Percentiles rank a stretch among this genome's conserved stretches.
Evolutionary conservation across 2,888 invertebrate genomes (phyloP).

Genomic region (Teleiodes luculella): DNA sequence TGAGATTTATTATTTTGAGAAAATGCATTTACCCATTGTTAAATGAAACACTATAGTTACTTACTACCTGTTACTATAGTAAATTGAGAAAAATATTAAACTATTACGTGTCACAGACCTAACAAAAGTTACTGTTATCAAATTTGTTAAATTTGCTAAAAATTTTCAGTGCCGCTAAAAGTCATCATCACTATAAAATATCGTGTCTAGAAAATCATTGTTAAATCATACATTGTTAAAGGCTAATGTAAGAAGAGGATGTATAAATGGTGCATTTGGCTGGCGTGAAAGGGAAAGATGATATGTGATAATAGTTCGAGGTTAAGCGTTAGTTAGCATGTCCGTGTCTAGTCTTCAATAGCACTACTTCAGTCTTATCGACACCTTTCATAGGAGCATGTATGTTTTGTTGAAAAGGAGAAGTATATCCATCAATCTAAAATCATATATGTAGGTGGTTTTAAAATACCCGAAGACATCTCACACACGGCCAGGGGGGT

Average conservation of each 20-base stretch:
- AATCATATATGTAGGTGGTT: too few relatives aligned
- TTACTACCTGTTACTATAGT: conserved; percentile 4
- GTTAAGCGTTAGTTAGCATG: conserved; percentile 46
- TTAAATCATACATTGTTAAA: conserved; percentile 22
- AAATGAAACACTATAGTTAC: conserved; percentile 16
- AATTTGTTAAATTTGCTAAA: conserved; percentile 1
- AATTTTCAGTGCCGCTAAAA: background rate
- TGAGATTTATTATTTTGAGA: conserved; percentile 63
- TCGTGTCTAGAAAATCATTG: conserved; percentile 17
- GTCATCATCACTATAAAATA: conserved; percentile 11
- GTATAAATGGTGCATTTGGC: conserved; percentile 33
- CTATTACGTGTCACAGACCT: background rate
- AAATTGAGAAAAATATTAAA: background rate
- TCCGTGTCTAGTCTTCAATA: conserved; percentile 30
- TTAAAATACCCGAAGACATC: too few relatives aligned
- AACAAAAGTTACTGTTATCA: conserved; percentile 6
- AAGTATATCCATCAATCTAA: too few relatives aligned
- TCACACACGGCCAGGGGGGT: too few relatives aligned
- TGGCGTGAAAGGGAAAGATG: conserved; percentile 45
- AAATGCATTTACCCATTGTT: conserved; percentile 67
- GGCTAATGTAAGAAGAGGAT: conserved; percentile 23
- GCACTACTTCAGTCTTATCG: conserved; percentile 40
- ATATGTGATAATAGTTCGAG: conserved; percentile 70
- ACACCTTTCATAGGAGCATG: conserved; percentile 65
- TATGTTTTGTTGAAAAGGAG: conserved; percentile 36